Base-by-base conservation (phyloP, 2,888 invertebrate genomes). In the Torymus texanus region DNA sequence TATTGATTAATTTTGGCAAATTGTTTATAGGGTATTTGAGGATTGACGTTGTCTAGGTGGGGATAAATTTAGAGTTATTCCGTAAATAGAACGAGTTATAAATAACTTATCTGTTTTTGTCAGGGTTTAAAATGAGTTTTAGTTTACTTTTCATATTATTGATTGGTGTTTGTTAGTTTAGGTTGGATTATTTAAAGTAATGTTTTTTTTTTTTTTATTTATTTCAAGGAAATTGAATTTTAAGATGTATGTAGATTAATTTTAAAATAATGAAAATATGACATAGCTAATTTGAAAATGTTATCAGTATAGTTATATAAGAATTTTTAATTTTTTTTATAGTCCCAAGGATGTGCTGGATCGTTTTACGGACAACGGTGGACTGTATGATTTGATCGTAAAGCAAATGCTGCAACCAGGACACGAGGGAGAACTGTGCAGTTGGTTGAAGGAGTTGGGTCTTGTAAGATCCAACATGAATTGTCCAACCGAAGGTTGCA, bases 381-480 rank as follows among this genome's bases (percentile, higher is more conserved):
- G 91, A 63, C 91, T 89, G 79, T 92, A 91, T 77, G 91, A 91
- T 79, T 86, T 91, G 73, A 91, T 91, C 0, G 90, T 92, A 12
- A 89, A 90, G 70, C 92, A 92, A 55, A 90, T 92, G 89, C 83
- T 92, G 16, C 90, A 90, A 75, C 89, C 90, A 41, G 92, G 92
- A 2, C 92, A 92, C 74, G 92, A 92, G 83, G 91, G 91, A 11
- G 92, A 92, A 85, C 85, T 92, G 29, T 91, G 92, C 78, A 89
- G 90, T 76, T 92, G 92, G 92, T 84, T 92, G 65, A 92, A 91
- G 87, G 91, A 91, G 82, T 90, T 90, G 84, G 91, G 91, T 59
- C 86, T 92, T 10, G 91, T 92, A 63, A 88, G 91, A 41, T 89
- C 88, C 1, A 89, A 88, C 71, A 85, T 86, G 4, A 88, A 86